These are phyloP conservation scores for Spinus olivaceus DNA, from an alignment of 2,797 vertebrate genomes.

Conservation along the genomic window DNA sequence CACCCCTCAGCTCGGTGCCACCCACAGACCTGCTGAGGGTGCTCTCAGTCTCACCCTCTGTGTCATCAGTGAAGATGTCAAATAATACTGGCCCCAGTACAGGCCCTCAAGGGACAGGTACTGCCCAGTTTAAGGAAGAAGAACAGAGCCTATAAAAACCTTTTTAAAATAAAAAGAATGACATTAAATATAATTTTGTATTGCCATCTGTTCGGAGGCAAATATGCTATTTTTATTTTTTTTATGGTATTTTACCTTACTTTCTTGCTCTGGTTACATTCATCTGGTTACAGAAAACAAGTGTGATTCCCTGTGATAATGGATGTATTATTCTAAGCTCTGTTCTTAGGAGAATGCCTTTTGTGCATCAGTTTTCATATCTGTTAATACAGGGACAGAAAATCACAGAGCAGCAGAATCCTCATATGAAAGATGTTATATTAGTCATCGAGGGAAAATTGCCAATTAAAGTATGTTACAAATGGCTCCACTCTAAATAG, in stretches of 20 bases:
- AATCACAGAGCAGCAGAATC: neutral
- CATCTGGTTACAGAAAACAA: neutral
- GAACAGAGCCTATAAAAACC: neutral
- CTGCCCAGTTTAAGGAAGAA: neutral
- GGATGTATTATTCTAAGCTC: neutral
- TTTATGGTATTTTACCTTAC: neutral
- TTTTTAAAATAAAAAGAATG: neutral
- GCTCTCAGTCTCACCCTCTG: fast-evolving
- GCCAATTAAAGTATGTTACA: conserved; percentile 18
- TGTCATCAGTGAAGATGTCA: neutral
- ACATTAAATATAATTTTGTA: neutral
- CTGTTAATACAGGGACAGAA: neutral
- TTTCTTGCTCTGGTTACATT: neutral
- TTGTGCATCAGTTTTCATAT: neutral
- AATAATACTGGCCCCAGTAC: neutral
- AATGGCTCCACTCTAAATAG: neutral
- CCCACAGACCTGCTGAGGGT: neutral
- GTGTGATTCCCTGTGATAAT: neutral
- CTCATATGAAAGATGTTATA: neutral
- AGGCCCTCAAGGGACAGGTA: neutral
- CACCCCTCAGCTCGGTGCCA: neutral
- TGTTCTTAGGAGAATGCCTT: neutral
- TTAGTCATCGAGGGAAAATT: conserved; percentile 6
- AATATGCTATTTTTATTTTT: neutral
- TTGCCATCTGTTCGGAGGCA: neutral